A percentile compares a stretch with the other conserved stretches of the same genome.
These are phyloP conservation scores for Callimorpha dominula DNA, from an alignment of 2,888 invertebrate genomes.

Conservation along the genomic window DNA sequence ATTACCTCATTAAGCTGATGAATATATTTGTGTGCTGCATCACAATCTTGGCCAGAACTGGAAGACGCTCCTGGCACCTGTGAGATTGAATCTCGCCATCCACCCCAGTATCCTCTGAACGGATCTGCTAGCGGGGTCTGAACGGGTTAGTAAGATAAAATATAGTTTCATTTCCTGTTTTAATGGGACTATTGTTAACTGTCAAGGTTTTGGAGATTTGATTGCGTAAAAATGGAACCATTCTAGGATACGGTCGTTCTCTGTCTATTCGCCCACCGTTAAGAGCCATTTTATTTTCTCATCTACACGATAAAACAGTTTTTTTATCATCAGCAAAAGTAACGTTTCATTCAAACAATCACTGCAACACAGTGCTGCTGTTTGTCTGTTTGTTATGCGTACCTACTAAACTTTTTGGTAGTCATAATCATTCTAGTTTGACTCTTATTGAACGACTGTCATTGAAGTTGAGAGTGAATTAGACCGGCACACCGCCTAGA, in stretches of 20 bases:
- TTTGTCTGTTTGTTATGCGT: too few relatives aligned
- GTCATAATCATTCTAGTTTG: too few relatives aligned
- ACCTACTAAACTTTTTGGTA: too few relatives aligned
- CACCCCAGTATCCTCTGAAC: conserved; percentile 96
- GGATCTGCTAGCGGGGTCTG: conserved; percentile 97
- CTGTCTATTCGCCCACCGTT: not conserved
- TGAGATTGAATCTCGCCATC: conserved; percentile 96
- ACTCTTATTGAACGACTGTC: too few relatives aligned
- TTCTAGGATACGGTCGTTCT: not conserved
- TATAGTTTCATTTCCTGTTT: not conserved
- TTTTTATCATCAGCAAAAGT: not conserved
- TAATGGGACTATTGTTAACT: not conserved
- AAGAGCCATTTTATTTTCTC: too few relatives aligned
- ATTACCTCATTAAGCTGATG: conserved; percentile 90
- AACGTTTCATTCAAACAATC: not conserved
- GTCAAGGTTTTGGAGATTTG: not conserved
- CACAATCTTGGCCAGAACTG: conserved; percentile 88
- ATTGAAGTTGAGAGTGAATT: too few relatives aligned
- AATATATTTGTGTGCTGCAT: conserved; percentile 92
- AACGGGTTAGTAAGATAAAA: not conserved
- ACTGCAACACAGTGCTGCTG: not conserved
- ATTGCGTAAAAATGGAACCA: not conserved
- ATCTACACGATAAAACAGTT: not conserved
- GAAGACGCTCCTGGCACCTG: conserved; percentile 90
- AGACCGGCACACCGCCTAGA: too few relatives aligned